Conservation (phyloP, 2,113 vertebrate species). For the Vireo altiloquus region DNA sequence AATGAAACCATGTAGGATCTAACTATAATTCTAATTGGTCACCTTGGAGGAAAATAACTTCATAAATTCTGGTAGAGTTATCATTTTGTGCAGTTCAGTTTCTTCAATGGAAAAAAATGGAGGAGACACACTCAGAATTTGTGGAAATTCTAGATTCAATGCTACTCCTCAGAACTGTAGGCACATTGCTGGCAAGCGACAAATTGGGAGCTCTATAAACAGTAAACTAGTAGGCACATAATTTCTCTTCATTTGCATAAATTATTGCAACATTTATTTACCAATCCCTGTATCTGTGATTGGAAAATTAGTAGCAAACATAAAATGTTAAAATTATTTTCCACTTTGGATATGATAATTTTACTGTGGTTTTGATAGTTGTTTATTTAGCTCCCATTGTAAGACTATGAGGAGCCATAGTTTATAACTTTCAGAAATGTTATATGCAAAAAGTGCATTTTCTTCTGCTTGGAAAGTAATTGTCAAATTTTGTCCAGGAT, state of each 20-base stretch:
- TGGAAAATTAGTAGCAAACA: background rate
- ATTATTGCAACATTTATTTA: background rate
- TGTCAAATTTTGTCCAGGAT: slow-evolving; percentile 7
- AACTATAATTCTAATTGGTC: background rate
- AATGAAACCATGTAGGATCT: background rate
- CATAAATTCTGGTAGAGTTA: background rate
- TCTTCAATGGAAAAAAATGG: background rate
- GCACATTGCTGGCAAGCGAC: background rate
- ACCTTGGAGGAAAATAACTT: background rate
- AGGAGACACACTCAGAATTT: background rate
- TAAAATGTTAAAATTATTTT: background rate
- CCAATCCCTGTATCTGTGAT: background rate
- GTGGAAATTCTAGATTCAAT: background rate
- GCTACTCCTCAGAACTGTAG: background rate
- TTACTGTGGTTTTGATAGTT: background rate
- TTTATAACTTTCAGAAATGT: background rate
- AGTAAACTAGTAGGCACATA: background rate
- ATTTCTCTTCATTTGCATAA: background rate
- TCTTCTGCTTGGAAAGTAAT: slow-evolving; percentile 22
- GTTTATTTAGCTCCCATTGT: background rate
- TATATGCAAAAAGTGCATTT: background rate
- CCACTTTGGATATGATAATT: background rate
- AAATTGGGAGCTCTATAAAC: background rate
- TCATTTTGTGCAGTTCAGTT: background rate
- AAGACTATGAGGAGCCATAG: background rate